Evolutionary conservation across 1,140 invertebrate species (phyloP).

Genomic region (Zaprionus camerounensis): DNA sequence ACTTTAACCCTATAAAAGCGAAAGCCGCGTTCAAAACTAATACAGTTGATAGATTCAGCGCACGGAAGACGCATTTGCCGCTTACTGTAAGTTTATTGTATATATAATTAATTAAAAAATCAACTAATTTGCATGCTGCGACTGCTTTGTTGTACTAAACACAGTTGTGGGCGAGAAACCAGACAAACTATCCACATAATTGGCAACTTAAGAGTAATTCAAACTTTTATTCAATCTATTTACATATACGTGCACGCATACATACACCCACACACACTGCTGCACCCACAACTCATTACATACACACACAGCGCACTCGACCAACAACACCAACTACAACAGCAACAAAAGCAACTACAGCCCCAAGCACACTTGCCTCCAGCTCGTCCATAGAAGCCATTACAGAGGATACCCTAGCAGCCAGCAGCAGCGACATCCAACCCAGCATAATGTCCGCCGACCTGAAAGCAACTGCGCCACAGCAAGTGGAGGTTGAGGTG

Average conservation of each 20-base stretch:
- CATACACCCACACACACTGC: constrained; percentile 23
- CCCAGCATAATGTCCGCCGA: constrained; percentile 44
- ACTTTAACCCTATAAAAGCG: constrained; percentile 46
- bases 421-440: constrained; percentile 44
- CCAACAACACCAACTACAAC: constrained; percentile 17
- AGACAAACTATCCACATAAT: constrained; percentile 27
- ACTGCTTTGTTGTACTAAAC: constrained; percentile 36
- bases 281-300: constrained; percentile 25
- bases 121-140: constrained; percentile 39
- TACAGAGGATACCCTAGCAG: constrained; percentile 40
- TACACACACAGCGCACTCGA: constrained; percentile 25
- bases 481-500: constrained; percentile 4
- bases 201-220: constrained; percentile 56
- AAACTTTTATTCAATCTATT: constrained; percentile 68
- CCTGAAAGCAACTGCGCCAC: constrained; percentile 15
- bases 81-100: constrained; percentile 48
- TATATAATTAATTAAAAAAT: background rate
- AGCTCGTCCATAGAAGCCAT: constrained; percentile 35
- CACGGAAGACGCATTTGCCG: background rate
- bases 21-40: constrained; percentile 28
- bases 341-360: constrained; percentile 49
- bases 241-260: constrained; percentile 37
- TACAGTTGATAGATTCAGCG: constrained; percentile 29
- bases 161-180: background rate
- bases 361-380: constrained; percentile 49